phyloP scores from a whole-genome alignment of 1,140 invertebrate genomes.

The Magallana gigas region DNA sequence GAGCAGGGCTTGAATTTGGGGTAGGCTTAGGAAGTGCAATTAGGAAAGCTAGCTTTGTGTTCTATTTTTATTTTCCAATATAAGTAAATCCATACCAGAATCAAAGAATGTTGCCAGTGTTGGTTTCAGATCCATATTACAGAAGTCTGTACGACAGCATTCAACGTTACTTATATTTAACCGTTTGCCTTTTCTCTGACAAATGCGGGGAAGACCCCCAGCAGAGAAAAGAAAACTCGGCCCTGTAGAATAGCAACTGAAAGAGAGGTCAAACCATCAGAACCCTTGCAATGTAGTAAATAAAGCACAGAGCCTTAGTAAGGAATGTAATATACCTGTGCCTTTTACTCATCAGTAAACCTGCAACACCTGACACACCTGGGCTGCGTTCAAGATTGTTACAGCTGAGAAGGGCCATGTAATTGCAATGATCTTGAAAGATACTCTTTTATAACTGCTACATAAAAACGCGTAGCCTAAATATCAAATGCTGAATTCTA shows the following conservation, averaged over 20 bases:
- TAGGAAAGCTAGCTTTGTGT: neutral
- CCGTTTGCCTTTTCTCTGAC: slow-evolving; percentile 38
- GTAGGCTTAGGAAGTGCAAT: no score
- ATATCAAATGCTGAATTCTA: no score
- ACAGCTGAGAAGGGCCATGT: no score
- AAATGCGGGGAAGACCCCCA: slow-evolving; percentile 24
- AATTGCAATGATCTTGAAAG: no score
- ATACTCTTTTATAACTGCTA: no score
- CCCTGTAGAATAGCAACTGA: slow-evolving; percentile 38
- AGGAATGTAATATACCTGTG: no score
- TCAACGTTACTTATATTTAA: slow-evolving; percentile 40
- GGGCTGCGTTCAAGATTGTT: no score
- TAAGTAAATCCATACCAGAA: neutral
- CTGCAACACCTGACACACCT: neutral
- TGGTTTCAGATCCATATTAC: slow-evolving; percentile 47
- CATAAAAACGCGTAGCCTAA: no score
- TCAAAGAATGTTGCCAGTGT: slow-evolving; percentile 29
- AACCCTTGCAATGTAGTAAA: no score
- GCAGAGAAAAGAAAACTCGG: slow-evolving; percentile 31
- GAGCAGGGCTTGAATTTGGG: no score
- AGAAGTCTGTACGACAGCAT: slow-evolving; percentile 50
- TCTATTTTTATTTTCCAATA: neutral
- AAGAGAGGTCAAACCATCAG: neutral
- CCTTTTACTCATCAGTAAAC: no score
- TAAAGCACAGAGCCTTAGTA: no score